Conservation (phyloP, 2,113 vertebrate species). For the Elgaria multicarinata region DNA sequence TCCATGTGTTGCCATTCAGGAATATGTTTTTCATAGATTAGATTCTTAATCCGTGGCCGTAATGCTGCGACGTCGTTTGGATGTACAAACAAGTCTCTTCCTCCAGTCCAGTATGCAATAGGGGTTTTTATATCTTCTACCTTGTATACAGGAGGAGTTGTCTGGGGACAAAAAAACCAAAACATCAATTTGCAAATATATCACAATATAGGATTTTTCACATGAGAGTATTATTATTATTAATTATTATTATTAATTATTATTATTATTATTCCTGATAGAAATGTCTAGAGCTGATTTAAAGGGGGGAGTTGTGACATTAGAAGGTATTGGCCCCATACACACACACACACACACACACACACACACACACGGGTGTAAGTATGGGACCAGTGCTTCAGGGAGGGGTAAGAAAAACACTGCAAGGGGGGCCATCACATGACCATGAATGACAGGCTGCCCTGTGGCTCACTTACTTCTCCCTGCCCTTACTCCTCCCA, state of each 20-base stretch:
- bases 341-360: no score
- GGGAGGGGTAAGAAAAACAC: no score
- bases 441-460: no score
- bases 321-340: no score
- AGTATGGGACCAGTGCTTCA: no score
- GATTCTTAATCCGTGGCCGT: constrained; percentile 59
- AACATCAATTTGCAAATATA: not conserved
- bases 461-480: no score
- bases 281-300: not conserved
- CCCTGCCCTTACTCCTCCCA: no score
- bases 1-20: constrained; percentile 76
- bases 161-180: constrained; percentile 66
- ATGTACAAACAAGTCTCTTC: constrained; percentile 71
- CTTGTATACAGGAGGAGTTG: constrained; percentile 80
- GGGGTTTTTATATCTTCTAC: constrained; percentile 72
- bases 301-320: not conserved
- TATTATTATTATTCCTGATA: not conserved
- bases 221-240: no score
- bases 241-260: no score
- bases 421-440: no score
- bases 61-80: constrained; percentile 62
- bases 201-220: not conserved
- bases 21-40: constrained; percentile 71
- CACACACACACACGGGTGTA: no score
- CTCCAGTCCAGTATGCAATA: constrained; percentile 72